A percentile compares a stretch with the other conserved stretches of the same genome.
These are phyloP conservation scores for Gastracanthus pulcherrimus DNA, from an alignment of 2,888 invertebrate species.

Conservation along the genomic window DNA sequence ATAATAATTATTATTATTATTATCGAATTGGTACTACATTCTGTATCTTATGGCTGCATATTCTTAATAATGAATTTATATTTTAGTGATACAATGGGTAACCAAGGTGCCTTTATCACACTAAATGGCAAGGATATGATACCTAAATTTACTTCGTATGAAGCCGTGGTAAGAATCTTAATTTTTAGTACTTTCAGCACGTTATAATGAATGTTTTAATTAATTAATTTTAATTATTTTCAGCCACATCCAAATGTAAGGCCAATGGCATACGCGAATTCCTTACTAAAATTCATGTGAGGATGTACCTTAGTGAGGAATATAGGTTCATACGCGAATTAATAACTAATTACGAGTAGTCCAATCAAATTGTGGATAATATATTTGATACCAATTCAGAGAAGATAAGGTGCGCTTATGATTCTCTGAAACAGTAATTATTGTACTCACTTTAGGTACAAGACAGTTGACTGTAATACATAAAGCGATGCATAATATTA, in stretches of 20 bases:
- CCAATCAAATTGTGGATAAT: slow-evolving; percentile 73
- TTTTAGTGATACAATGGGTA: slow-evolving; percentile 97
- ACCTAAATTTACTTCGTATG: slow-evolving; percentile 94
- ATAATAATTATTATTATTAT: too few species aligned
- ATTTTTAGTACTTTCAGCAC: slow-evolving; percentile 42
- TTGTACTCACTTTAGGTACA: slow-evolving; percentile 67
- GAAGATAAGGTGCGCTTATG: slow-evolving; percentile 64
- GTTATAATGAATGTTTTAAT: slow-evolving; percentile 29
- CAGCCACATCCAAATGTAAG: slow-evolving; percentile 98
- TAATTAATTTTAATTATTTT: slow-evolving; percentile 76
- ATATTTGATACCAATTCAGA: slow-evolving; percentile 73
- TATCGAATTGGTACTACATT: too few species aligned
- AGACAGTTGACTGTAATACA: slow-evolving; percentile 62
- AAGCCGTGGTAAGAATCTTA: slow-evolving; percentile 90
- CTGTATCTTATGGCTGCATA: too few species aligned
- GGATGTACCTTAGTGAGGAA: slow-evolving; percentile 81
- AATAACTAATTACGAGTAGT: slow-evolving; percentile 69
- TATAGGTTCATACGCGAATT: slow-evolving; percentile 62
- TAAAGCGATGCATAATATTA: slow-evolving; percentile 64
- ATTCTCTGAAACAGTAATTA: slow-evolving; percentile 65
- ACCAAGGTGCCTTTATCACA: slow-evolving; percentile 98
- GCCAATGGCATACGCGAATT: slow-evolving; percentile 98
- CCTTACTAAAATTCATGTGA: slow-evolving; percentile 88
- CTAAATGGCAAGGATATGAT: slow-evolving; percentile 94
- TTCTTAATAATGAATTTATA: too few species aligned